Evolutionary conservation across 2,888 invertebrate species (phyloP), one percentile per base, ranked within the genome.

Genomic region (Drosophila meridiana): DNA sequence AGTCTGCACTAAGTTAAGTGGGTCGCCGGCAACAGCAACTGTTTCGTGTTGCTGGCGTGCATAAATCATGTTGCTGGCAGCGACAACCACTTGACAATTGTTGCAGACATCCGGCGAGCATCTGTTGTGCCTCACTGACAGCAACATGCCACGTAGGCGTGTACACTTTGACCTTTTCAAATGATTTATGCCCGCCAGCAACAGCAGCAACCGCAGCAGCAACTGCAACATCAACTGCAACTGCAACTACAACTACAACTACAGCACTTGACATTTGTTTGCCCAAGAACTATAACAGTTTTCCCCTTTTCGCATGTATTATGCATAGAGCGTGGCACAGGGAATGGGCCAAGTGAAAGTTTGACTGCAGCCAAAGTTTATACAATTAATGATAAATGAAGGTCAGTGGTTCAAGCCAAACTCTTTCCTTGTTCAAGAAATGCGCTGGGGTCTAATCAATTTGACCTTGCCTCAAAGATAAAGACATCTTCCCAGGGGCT

Each of bases 111-210:
- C 84, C 45, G 84, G 78, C 68, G 36, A 52, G 74, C 84, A 84
- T 74, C 71, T 84, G 83, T 83, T 80, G 73, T 80, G 73, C 66
- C 66, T 61, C 48, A 26, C 52, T 74, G 73, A 66, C 78, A 65
- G 40, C 65, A 65, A 47, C 70, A 82, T 53, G 73, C 69, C 34
- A 43, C 45, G 82, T 83, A 69, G 89, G 87, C 83, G 89, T 78
- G 71, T 78, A 76, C 83, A 69, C 87, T 84, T 59, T 84, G 80
- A 88, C 84, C 84, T 88, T 78, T 80, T 61, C 55, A 60, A 69
- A 82, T 89, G 89, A 87, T 89, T 86, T 83, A 86, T 86, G 71
- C 68, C 50, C 56, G 56, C 60, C 63, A 50, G 68, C 80, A 80
- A 45, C 53, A 66, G 14, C 72, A 65, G 66, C 67, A 73, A 56